phyloP scores from a whole-genome alignment of 2,113 vertebrate genomes.

The Macaca mulatta region DNA sequence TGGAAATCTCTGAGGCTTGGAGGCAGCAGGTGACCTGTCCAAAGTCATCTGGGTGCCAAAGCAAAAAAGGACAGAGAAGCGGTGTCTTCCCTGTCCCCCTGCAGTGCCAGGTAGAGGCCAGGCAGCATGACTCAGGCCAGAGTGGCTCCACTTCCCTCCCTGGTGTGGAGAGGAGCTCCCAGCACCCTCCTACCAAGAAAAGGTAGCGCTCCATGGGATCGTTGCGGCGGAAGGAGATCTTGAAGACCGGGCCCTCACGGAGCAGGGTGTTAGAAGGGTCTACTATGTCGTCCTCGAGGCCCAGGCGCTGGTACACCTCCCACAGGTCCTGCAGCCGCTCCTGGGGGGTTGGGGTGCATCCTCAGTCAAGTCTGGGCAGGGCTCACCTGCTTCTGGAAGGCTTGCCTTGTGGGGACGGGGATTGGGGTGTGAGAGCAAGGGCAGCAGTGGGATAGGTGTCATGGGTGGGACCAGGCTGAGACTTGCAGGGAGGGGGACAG shows the following conservation, averaged over 20 bases:
- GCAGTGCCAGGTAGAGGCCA: not conserved
- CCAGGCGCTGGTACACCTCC: constrained; percentile 86
- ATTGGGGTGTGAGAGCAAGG: not conserved
- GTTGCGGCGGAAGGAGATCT: constrained; percentile 84
- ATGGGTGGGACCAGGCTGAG: not conserved
- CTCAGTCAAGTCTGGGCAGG: not conserved
- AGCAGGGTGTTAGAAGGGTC: constrained; percentile 87
- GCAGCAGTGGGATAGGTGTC: not conserved
- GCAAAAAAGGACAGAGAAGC: not conserved
- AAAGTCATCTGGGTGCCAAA: not conserved
- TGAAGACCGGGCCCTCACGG: constrained; percentile 85
- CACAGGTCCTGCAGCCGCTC: constrained; percentile 87
- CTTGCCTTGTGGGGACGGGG: not conserved
- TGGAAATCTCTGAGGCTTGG: not conserved
- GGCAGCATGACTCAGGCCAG: not conserved
- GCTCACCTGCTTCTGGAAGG: not conserved
- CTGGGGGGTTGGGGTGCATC: constrained; percentile 54
- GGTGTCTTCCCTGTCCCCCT: not conserved
- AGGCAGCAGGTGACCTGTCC: not conserved
- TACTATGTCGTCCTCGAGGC: constrained; percentile 84
- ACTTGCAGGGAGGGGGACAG: not conserved
- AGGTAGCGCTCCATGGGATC: constrained; percentile 85
- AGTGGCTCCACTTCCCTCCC: not conserved
- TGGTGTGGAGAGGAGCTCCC: not conserved
- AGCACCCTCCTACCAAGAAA: constrained; percentile 81